These are phyloP conservation scores for Onchidella celtica DNA, from an alignment of 2,888 invertebrate genomes.

Conservation along the genomic window DNA sequence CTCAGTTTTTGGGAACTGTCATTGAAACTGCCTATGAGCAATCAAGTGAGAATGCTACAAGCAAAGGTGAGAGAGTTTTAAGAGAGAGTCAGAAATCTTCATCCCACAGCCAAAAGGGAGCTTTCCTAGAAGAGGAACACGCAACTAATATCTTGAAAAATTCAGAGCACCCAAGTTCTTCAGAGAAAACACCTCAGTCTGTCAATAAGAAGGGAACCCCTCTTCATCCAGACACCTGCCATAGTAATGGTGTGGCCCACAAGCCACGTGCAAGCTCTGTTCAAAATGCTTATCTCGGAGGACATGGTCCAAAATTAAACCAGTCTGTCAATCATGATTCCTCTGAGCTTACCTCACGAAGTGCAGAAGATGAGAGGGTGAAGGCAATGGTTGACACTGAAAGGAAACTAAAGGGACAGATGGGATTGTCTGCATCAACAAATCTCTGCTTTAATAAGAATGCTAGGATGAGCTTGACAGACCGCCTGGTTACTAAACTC, in stretches of 20 bases:
- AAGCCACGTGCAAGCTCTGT: not conserved
- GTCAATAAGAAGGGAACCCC: not conserved
- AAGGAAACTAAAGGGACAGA: not conserved
- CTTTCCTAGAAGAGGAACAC: not conserved
- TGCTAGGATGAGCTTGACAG: slow-evolving; percentile 1
- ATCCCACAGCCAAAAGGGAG: not conserved
- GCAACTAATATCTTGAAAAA: not conserved
- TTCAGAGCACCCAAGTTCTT: not conserved
- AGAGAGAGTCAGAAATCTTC: not conserved
- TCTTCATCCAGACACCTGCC: not conserved
- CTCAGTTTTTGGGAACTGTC: slow-evolving; percentile 33
- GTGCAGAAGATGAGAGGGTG: not conserved
- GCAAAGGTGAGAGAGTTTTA: not conserved
- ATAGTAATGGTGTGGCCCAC: not conserved
- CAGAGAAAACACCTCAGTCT: not conserved
- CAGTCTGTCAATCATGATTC: not conserved
- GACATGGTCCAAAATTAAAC: not conserved
- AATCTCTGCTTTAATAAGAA: not conserved
- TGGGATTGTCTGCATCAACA: not conserved
- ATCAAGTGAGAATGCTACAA: not conserved
- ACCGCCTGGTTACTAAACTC: slow-evolving; percentile 36
- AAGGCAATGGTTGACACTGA: slow-evolving; percentile 3
- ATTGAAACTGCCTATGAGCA: slow-evolving; percentile 39
- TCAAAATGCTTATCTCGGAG: not conserved
- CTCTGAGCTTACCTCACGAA: no score